phyloP scores from a whole-genome alignment of 23 tunicate genomes.

The Clavelina lepadiformis region DNA sequence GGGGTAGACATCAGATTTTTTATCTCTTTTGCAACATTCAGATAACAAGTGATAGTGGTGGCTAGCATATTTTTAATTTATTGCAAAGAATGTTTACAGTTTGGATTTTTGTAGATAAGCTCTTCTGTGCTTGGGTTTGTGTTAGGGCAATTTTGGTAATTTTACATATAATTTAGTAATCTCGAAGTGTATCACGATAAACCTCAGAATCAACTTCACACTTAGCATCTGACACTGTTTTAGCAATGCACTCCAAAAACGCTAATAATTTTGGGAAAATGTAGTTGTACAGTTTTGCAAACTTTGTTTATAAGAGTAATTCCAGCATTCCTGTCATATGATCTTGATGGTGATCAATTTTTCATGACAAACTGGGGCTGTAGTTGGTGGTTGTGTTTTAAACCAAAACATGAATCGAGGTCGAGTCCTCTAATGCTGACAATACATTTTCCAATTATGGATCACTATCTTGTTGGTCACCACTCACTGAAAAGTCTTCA shows the following conservation, averaged over 20 bases:
- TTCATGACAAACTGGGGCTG: slow-evolving; percentile 81
- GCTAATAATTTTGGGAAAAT: no score
- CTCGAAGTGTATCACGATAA: slow-evolving; percentile 38
- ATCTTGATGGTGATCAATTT: slow-evolving; percentile 65
- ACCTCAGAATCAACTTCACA: slow-evolving; percentile 29
- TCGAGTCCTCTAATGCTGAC: slow-evolving; percentile 25
- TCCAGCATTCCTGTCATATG: slow-evolving; percentile 80
- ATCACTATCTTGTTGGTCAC: slow-evolving; percentile 47
- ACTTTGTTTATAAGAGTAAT: slow-evolving; percentile 65
- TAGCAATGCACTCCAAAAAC: no score
- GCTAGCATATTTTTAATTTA: no score
- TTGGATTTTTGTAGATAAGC: no score
- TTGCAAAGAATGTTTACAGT: no score
- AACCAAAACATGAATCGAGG: slow-evolving; percentile 9
- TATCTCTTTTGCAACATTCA: no score
- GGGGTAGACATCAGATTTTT: no score
- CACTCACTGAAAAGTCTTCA: slow-evolving; percentile 47
- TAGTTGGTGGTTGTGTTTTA: slow-evolving; percentile 29
- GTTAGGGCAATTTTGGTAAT: no score
- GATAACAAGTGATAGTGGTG: no score
- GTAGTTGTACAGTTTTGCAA: slow-evolving; percentile 46
- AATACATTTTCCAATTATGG: slow-evolving; percentile 9
- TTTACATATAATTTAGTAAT: no score
- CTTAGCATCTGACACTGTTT: no score
- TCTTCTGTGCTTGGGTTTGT: no score